phyloP scores from a whole-genome alignment of 2,113 vertebrate genomes.

The Corythornis cristatus region DNA sequence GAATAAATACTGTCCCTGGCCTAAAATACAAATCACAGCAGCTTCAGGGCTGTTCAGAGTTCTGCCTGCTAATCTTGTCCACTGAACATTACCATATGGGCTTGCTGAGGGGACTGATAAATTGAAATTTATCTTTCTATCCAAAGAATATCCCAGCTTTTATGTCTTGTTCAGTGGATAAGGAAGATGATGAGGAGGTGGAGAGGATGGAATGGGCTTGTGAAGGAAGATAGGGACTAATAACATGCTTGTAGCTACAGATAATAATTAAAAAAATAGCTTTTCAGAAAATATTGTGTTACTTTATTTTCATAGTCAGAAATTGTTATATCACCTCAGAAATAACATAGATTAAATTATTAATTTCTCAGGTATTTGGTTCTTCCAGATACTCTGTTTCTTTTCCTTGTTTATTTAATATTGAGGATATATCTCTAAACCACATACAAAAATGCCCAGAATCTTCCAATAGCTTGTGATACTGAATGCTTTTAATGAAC shows the following conservation, averaged over 20 bases:
- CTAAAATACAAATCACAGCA: not conserved
- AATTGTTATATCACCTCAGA: not conserved
- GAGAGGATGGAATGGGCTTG: not conserved
- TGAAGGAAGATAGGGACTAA: not conserved
- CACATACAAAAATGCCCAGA: not conserved
- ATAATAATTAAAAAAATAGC: not conserved
- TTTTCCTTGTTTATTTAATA: not conserved
- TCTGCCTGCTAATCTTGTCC: not conserved
- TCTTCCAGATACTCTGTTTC: not conserved
- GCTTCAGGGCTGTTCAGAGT: not conserved
- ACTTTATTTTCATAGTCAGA: not conserved
- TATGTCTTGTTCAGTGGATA: not conserved
- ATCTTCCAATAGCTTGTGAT: not conserved
- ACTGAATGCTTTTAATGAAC: not conserved
- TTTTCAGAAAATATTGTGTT: not conserved
- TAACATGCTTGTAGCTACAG: not conserved
- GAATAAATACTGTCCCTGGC: not conserved
- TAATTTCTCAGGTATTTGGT: not conserved
- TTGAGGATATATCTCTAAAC: not conserved
- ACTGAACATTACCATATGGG: not conserved
- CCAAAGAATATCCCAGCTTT: not conserved
- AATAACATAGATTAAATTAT: not conserved
- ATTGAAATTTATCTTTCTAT: not conserved
- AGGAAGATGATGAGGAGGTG: not conserved
- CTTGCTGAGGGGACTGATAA: not conserved